Base-by-base conservation (phyloP, 2,888 invertebrate species). In the Amiota communis region DNA sequence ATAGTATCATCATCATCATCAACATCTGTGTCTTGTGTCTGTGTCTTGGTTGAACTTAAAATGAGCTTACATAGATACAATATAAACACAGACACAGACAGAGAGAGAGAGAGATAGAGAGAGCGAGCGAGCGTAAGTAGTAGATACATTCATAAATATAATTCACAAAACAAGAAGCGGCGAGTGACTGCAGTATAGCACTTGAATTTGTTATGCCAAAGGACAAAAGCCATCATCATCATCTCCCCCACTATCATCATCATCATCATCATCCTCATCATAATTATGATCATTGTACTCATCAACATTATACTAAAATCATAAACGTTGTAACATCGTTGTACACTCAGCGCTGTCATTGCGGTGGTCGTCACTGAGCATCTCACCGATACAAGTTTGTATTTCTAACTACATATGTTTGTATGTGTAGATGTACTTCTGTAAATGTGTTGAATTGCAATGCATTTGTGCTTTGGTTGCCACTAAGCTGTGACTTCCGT, bases 141-240 rank as follows among this genome's bases (percentile, higher is more conserved):
- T 51, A 51, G 53, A 51, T 12, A 51, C 12, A 51, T 51, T 12
- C 53, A n/a, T 51, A 12, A 11, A 51, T 51, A 12, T 57, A 59
- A 57, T n/a, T 8, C 17, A 20, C 59, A 59, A n/a, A 65, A 65
- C n/a, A 59, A 20, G 59, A 59, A 20, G 20, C 59, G 59, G 59
- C 10, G 2, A 48, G 67, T 68, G 23, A 53, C 67, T 68, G 67
- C 67, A n/a, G 67, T 36, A 36, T 6, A 63, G n/a, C 63, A 20
- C 67, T 68, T 68, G 67, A 68, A 68, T 68, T 20, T 68, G 51
- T 68, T 53, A 68, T 23, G 67, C 51, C 53, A 68, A 68, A 68
- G 67, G 67, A 68, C 67, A 68, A 68, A 68, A 68, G 67, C 67
- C 65, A 65, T 65, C 65, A 65, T 64, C 51, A 67, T 13, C 67